These are phyloP conservation scores for Chelmon rostratus DNA, from an alignment of 2,797 vertebrate species.

Conservation along the genomic window DNA sequence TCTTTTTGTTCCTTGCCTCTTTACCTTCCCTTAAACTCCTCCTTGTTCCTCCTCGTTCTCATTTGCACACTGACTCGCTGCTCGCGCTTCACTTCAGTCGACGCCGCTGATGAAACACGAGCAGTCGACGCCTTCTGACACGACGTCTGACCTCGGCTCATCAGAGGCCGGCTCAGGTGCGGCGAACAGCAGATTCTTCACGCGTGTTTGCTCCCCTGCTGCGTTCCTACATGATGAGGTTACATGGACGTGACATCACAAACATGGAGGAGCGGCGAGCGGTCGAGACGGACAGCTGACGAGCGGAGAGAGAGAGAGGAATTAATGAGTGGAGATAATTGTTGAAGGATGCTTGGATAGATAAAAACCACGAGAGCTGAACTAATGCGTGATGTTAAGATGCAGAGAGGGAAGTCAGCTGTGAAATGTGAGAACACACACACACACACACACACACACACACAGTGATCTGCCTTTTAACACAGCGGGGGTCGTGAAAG, in stretches of 20 bases:
- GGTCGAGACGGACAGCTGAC: background rate
- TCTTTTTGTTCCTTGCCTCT: too few species aligned
- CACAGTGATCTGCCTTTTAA: too few species aligned
- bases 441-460: too few species aligned
- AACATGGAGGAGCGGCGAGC: background rate
- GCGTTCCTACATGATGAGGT: background rate
- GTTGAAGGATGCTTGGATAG: conserved; percentile 23
- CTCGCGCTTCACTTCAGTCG: background rate
- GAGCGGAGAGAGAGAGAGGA: background rate
- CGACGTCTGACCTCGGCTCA: conserved; percentile 8
- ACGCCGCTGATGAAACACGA: conserved; percentile 18
- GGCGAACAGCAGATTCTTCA: conserved; percentile 2
- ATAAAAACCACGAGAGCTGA: conserved; percentile 25
- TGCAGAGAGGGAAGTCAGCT: conserved; percentile 15
- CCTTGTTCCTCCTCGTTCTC: background rate
- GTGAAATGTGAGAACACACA: conserved; percentile 5
- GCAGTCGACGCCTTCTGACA: background rate
- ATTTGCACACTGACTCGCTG: background rate
- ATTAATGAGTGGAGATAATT: conserved; percentile 24
- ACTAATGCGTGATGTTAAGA: conserved; percentile 29
- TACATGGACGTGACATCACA: background rate
- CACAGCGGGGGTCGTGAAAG: background rate
- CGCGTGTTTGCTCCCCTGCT: conserved; percentile 4
- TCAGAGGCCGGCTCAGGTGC: conserved; percentile 26
- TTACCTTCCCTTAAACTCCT: too few species aligned